These are phyloP conservation scores for Allacma fusca DNA, from an alignment of 2,888 invertebrate genomes.

Conservation along the genomic window DNA sequence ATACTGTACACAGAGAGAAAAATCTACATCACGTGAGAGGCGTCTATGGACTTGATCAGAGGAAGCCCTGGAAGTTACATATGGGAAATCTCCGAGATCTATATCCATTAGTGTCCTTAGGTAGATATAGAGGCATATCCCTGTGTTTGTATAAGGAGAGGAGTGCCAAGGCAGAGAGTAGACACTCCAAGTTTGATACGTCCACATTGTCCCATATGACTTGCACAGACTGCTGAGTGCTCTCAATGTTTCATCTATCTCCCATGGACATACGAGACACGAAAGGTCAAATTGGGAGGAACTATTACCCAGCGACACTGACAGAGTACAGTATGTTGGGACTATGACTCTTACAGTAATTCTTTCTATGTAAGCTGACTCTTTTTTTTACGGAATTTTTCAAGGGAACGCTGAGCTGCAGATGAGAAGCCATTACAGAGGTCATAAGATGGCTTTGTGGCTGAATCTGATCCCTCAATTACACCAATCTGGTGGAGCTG, in stretches of 20 bases:
- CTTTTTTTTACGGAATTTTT: constrained; percentile 28
- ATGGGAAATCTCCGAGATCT: no score
- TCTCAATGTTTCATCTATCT: constrained; percentile 14
- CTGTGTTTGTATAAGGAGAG: background rate
- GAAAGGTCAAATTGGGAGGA: constrained; percentile 1
- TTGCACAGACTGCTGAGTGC: background rate
- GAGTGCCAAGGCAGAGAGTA: constrained; percentile 16
- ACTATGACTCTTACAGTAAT: constrained; percentile 1
- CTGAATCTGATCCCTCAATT: constrained; percentile 84
- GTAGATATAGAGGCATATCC: no score
- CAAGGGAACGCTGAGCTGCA: constrained; percentile 63
- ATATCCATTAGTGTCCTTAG: no score
- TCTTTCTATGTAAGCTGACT: background rate
- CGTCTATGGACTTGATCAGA: no score
- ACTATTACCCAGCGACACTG: background rate
- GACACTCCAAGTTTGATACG: background rate
- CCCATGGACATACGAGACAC: constrained; percentile 4
- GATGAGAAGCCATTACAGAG: constrained; percentile 84
- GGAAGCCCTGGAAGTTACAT: no score
- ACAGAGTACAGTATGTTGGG: background rate
- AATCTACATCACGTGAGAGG: no score
- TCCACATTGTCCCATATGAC: background rate
- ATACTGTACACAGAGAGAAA: no score
- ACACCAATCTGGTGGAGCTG: constrained; percentile 80
- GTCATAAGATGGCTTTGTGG: constrained; percentile 91